phyloP scores from a whole-genome alignment of 2,797 vertebrate genomes.

The Lepus oiostolus region DNA sequence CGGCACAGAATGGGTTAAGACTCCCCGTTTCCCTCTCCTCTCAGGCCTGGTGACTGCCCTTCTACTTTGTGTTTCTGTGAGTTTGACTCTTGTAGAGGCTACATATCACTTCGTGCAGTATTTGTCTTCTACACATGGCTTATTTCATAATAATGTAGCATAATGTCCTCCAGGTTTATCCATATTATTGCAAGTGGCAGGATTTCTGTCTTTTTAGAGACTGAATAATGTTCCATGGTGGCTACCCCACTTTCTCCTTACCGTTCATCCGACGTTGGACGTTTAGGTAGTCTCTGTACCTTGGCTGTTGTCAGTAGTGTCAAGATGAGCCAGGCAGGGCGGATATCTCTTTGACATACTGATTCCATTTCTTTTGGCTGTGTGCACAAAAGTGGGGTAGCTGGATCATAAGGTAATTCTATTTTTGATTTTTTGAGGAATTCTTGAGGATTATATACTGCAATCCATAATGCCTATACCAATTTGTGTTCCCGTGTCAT shows the following conservation, averaged over 20 bases:
- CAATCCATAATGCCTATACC: neutral
- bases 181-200: neutral
- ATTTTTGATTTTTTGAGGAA: slow-evolving; percentile 24
- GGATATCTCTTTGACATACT: neutral
- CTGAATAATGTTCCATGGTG: neutral
- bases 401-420: neutral
- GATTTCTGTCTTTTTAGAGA: neutral
- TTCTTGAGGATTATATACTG: no score
- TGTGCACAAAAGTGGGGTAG: neutral
- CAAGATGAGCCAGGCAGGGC: neutral
- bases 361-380: neutral
- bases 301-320: neutral
- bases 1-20: neutral
- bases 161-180: neutral
- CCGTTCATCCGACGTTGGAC: neutral
- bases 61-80: neutral
- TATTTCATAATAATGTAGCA: neutral
- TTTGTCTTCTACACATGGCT: neutral
- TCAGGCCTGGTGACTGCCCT: neutral
- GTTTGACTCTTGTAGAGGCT: neutral
- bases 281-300: neutral
- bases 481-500: neutral
- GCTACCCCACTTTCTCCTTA: neutral
- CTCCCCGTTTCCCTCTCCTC: neutral
- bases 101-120: neutral